A percentile compares a stretch with the other conserved stretches of the same genome.
Evolutionary conservation across 2,113 vertebrate species (phyloP).

Genomic region (Petromus typicus): DNA sequence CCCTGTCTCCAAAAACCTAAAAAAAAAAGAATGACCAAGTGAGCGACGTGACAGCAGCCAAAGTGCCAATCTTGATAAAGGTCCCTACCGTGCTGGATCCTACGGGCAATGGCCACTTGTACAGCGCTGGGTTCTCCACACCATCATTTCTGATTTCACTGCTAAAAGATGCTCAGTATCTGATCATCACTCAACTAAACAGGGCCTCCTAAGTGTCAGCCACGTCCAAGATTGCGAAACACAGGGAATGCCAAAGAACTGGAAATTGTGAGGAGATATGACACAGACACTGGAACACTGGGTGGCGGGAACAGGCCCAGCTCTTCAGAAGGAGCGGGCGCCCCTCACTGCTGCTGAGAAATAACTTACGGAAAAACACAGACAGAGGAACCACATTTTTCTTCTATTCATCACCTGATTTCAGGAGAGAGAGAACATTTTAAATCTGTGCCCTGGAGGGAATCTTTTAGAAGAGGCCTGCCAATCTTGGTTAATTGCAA

Average conservation of each 20-base stretch:
- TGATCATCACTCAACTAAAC: neutral
- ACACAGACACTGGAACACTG: neutral
- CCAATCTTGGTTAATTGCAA: conserved; percentile 10
- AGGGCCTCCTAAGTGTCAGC: neutral
- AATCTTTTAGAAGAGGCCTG: neutral
- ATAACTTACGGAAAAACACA: neutral
- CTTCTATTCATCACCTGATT: conserved; percentile 27
- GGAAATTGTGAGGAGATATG: neutral
- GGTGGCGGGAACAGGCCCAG: neutral
- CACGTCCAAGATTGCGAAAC: neutral
- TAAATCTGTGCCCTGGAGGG: conserved; percentile 17
- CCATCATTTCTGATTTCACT: conserved; percentile 15
- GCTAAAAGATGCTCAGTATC: neutral
- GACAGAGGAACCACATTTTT: neutral
- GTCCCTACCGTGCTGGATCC: neutral
- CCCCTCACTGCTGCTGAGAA: neutral
- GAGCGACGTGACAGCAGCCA: neutral
- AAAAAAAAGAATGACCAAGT: neutral
- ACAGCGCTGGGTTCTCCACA: neutral
- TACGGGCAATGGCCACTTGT: neutral
- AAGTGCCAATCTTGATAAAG: neutral
- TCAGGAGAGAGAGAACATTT: conserved; percentile 40
- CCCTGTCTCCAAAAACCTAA: too few species aligned
- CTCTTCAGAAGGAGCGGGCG: neutral
- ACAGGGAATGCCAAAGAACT: neutral